Conservation (phyloP, 2,797 vertebrate species). For the Leptatherina wallacei region DNA sequence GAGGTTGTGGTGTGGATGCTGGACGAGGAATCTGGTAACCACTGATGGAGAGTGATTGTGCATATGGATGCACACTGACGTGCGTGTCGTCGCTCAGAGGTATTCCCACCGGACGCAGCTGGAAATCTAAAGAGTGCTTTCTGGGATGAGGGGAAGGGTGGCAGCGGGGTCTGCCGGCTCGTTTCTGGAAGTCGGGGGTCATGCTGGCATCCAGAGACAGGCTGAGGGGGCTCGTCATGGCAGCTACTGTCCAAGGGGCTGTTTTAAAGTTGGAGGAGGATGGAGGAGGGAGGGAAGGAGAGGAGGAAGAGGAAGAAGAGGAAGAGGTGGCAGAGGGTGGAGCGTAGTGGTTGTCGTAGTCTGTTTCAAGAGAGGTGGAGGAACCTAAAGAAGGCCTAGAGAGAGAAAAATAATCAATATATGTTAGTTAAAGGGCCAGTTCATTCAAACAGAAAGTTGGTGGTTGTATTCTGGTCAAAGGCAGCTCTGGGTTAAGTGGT, state of each 20-base stretch:
- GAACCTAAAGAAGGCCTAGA: slow-evolving; percentile 65
- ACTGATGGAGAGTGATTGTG: background rate
- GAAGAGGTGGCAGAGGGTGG: slow-evolving; percentile 66
- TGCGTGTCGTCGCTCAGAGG: slow-evolving; percentile 17
- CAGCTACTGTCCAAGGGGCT: slow-evolving; percentile 39
- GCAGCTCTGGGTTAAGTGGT: background rate
- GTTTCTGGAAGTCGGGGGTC: slow-evolving; percentile 43
- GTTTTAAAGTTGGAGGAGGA: slow-evolving; percentile 30
- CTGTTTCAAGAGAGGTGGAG: slow-evolving; percentile 63
- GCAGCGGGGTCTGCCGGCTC: slow-evolving; percentile 37
- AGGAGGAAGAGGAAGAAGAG: slow-evolving; percentile 70
- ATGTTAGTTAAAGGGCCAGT: background rate
- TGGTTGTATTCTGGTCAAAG: no score
- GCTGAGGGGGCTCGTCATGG: slow-evolving; percentile 37
- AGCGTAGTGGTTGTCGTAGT: slow-evolving; percentile 69
- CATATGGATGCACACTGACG: background rate
- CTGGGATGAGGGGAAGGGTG: slow-evolving; percentile 73
- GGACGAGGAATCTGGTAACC: slow-evolving; percentile 71
- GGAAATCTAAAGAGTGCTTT: slow-evolving; percentile 75
- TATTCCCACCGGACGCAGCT: slow-evolving; percentile 53
- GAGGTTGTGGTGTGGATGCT: slow-evolving; percentile 28
- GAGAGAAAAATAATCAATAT: slow-evolving; percentile 2
- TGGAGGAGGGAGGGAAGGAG: slow-evolving; percentile 39
- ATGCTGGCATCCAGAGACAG: slow-evolving; percentile 56
- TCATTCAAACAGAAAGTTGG: background rate